A percentile compares a stretch with the other conserved stretches of the same genome.
Conservation (phyloP, 1,140 invertebrate species). For the Sinella curviseta region DNA sequence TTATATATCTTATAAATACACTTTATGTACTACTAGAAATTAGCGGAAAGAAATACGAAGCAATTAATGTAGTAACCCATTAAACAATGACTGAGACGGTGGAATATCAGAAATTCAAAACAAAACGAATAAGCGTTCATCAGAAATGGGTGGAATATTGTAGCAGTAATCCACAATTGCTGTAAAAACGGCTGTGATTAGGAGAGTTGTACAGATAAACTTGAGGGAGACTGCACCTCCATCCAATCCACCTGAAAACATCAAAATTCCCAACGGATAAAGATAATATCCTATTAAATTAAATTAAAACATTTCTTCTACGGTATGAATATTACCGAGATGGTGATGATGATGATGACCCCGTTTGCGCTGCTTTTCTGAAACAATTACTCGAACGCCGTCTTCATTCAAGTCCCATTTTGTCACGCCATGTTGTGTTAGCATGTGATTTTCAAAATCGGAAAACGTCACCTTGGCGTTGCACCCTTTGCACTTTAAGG, state of each 20-base stretch:
- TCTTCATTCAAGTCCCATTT: conserved; percentile 1
- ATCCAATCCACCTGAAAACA: neutral
- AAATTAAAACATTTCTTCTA: neutral
- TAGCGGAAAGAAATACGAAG: no score
- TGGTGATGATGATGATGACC: neutral
- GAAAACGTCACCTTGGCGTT: conserved; percentile 22
- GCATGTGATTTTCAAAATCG: conserved; percentile 37
- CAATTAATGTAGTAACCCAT: no score
- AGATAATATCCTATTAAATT: neutral
- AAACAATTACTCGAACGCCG: neutral
- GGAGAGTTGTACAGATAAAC: neutral
- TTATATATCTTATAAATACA: no score
- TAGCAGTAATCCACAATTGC: neutral
- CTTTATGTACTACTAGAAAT: no score
- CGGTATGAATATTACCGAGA: neutral
- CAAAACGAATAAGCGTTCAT: neutral
- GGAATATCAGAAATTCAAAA: no score
- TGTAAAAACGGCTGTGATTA: neutral
- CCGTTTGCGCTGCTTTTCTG: neutral
- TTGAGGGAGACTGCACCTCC: neutral
- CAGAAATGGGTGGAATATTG: neutral
- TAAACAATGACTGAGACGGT: no score
- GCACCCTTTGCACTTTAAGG: conserved; percentile 37
- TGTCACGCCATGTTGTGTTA: conserved; percentile 14
- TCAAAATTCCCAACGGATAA: neutral